Evolutionary conservation across 2,888 invertebrate species (phyloP).

Genomic region (Xestia xanthographa): DNA sequence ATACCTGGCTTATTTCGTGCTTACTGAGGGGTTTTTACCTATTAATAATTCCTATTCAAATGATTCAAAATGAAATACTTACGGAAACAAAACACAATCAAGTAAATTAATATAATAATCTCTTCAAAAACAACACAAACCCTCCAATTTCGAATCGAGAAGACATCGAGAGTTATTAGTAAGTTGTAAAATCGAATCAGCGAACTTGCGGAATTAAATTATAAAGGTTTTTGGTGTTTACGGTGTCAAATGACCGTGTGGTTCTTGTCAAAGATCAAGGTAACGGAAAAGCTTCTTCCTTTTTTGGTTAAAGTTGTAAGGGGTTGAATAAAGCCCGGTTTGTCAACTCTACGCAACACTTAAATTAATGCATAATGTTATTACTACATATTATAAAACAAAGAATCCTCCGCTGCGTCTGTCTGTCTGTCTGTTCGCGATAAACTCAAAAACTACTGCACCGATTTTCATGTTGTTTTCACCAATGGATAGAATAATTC

Average conservation of each 20-base stretch:
- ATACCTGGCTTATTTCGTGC: not conserved
- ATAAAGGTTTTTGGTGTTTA: slow-evolving; percentile 74
- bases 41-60: not conserved
- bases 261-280: not conserved
- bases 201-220: slow-evolving; percentile 74
- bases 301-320: not conserved
- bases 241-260: slow-evolving; percentile 39
- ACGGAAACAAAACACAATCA: not conserved
- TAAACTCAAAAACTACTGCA: no score
- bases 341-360: not conserved
- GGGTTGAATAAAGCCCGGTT: not conserved
- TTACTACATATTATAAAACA: no score
- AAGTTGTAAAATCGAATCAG: slow-evolving; percentile 65
- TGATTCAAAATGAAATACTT: not conserved
- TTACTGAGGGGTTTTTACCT: not conserved
- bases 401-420: no score
- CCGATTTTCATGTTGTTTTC: no score
- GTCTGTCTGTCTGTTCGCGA: no score
- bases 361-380: not conserved
- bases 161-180: slow-evolving; percentile 64
- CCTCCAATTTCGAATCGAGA: slow-evolving; percentile 49
- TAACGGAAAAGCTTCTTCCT: not conserved
- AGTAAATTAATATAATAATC: not conserved
- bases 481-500: no score
- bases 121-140: slow-evolving; percentile 9